These are phyloP conservation scores for Chloroclysta siterata DNA, from an alignment of 2,888 invertebrate genomes.

Conservation along the genomic window DNA sequence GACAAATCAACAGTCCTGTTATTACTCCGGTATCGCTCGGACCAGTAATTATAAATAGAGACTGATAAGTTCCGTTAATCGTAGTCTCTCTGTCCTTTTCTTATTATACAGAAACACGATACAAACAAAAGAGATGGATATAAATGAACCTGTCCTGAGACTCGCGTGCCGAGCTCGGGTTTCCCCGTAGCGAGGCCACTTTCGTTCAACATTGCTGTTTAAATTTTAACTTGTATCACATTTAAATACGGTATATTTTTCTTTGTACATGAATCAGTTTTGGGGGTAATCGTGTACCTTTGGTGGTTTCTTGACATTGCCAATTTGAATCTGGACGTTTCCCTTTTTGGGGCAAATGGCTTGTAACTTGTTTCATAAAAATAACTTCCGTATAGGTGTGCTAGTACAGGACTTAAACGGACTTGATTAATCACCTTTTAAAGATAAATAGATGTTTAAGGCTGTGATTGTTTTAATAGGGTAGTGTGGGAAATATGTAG, in stretches of 20 bases:
- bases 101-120: constrained; percentile 33
- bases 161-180: constrained; percentile 63
- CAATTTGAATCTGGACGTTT: constrained; percentile 45
- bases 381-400: constrained; percentile 35
- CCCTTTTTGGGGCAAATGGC: constrained; percentile 32
- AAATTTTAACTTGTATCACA: constrained; percentile 39
- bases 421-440: constrained; percentile 13
- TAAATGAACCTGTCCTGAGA: constrained; percentile 56
- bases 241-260: constrained; percentile 37
- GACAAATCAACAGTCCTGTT: constrained; percentile 54
- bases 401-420: constrained; percentile 14
- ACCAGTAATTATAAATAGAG: constrained; percentile 72
- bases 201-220: constrained; percentile 56
- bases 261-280: constrained; percentile 21
- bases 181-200: constrained; percentile 63
- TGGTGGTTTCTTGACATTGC: constrained; percentile 47
- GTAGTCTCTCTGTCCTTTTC: constrained; percentile 46
- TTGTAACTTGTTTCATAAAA: constrained; percentile 9
- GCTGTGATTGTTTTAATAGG: not conserved
- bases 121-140: constrained; percentile 49
- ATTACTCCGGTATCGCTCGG: constrained; percentile 60
- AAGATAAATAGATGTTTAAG: not conserved
- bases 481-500: constrained; percentile 10
- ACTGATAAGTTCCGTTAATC: constrained; percentile 73
- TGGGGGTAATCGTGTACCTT: constrained; percentile 41